These are phyloP conservation scores for Mus minutoides DNA, from an alignment of 2,797 vertebrate species.

Conservation along the genomic window DNA sequence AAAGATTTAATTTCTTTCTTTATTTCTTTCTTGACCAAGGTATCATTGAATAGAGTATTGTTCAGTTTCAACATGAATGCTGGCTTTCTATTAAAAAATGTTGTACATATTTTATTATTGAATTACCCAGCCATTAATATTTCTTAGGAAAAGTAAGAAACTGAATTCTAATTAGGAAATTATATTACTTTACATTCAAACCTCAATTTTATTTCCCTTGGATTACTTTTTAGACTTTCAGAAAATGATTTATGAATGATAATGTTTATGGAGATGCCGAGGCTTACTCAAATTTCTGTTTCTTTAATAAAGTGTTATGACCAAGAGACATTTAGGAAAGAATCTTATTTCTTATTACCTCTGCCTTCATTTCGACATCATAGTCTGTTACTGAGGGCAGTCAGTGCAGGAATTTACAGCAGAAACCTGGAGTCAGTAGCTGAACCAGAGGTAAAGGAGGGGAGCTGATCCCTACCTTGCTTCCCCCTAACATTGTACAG, in stretches of 20 bases:
- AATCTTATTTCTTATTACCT: neutral
- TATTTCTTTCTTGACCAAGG: too few species aligned
- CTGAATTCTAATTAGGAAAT: neutral
- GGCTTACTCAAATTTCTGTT: neutral
- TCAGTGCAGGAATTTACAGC: neutral
- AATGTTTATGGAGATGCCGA: neutral
- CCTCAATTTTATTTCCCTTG: neutral
- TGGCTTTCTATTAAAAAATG: too few species aligned
- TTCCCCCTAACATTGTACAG: neutral
- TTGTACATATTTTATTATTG: neutral
- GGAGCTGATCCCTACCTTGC: neutral
- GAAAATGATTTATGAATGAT: neutral
- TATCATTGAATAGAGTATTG: too few species aligned
- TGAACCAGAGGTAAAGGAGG: neutral
- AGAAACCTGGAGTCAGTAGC: neutral
- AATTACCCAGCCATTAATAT: neutral
- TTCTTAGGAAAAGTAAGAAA: neutral
- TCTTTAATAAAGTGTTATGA: neutral
- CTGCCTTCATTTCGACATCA: neutral
- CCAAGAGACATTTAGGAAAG: neutral
- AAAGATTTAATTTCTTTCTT: too few species aligned
- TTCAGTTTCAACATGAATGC: too few species aligned
- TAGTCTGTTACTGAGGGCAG: neutral
- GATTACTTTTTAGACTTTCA: neutral
- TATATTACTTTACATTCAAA: neutral